phyloP scores from a whole-genome alignment of 2,113 vertebrate genomes.

The Chauna torquata region DNA sequence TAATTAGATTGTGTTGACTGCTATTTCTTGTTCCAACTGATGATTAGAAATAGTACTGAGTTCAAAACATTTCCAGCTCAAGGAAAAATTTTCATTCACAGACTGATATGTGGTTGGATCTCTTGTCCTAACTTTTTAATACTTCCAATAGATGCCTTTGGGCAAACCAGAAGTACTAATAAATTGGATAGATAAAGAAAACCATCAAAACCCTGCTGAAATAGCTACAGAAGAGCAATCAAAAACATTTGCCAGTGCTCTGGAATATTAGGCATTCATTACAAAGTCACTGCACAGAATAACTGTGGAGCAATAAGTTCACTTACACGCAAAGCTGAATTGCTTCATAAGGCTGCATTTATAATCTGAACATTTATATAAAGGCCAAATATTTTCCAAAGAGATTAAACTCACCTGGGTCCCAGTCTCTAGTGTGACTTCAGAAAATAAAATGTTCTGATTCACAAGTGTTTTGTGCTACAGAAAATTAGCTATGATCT shows the following conservation, averaged over 20 bases:
- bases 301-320: slow-evolving; percentile 10
- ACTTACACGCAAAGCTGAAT: slow-evolving; percentile 24
- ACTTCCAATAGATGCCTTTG: neutral
- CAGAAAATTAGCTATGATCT: neutral
- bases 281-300: neutral
- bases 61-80: slow-evolving; percentile 29
- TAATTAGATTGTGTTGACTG: slow-evolving; percentile 25
- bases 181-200: slow-evolving; percentile 58
- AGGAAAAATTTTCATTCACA: neutral
- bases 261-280: slow-evolving; percentile 53
- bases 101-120: neutral
- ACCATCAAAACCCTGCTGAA: neutral
- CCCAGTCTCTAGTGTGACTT: neutral
- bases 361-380: neutral
- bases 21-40: neutral
- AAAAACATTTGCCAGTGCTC: neutral
- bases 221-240: slow-evolving; percentile 26
- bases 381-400: slow-evolving; percentile 39
- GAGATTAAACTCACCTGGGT: neutral
- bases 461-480: neutral
- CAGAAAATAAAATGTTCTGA: slow-evolving; percentile 1
- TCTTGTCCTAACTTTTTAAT: slow-evolving; percentile 7
- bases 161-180: slow-evolving; percentile 21
- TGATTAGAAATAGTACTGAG: slow-evolving; percentile 21
- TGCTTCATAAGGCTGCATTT: slow-evolving; percentile 22